phyloP scores from a whole-genome alignment of 1,140 invertebrate genomes.

The Drosophila repleta region DNA sequence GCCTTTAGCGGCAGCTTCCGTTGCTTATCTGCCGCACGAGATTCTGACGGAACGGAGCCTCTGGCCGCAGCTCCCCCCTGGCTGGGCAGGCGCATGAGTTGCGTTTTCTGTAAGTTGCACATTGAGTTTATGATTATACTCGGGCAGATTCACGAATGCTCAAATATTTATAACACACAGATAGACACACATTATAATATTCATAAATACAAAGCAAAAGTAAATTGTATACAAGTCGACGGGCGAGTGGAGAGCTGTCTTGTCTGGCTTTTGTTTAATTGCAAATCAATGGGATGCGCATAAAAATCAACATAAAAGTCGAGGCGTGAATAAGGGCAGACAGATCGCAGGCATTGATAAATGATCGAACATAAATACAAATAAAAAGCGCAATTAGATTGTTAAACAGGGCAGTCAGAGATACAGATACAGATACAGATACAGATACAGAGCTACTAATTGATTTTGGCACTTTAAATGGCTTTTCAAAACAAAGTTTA shows the following conservation, averaged over 20 bases:
- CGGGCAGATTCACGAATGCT: constrained; percentile 1
- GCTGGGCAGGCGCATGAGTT: constrained; percentile 30
- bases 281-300: constrained; percentile 59
- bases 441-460: constrained; percentile 33
- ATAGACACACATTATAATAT: constrained; percentile 1
- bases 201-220: constrained; percentile 21
- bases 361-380: constrained; percentile 45
- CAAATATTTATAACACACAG: constrained; percentile 9
- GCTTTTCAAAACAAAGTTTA: constrained; percentile 4
- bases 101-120: constrained; percentile 56
- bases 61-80: not conserved
- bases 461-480: constrained; percentile 20
- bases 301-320: constrained; percentile 66
- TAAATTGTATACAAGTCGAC: constrained; percentile 20
- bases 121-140: constrained; percentile 33
- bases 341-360: constrained; percentile 43
- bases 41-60: constrained; percentile 23
- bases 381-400: constrained; percentile 34
- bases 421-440: too few species aligned
- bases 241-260: constrained; percentile 14
- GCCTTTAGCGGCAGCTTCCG: constrained; percentile 45
- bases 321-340: constrained; percentile 45
- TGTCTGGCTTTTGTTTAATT: constrained; percentile 50
- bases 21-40: constrained; percentile 55
- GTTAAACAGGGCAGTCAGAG: constrained; percentile 13